Evolutionary conservation across 2,797 vertebrate genomes (phyloP), one percentile per base, ranked within the genome.

Genomic region (Limnodromus scolopaceus): DNA sequence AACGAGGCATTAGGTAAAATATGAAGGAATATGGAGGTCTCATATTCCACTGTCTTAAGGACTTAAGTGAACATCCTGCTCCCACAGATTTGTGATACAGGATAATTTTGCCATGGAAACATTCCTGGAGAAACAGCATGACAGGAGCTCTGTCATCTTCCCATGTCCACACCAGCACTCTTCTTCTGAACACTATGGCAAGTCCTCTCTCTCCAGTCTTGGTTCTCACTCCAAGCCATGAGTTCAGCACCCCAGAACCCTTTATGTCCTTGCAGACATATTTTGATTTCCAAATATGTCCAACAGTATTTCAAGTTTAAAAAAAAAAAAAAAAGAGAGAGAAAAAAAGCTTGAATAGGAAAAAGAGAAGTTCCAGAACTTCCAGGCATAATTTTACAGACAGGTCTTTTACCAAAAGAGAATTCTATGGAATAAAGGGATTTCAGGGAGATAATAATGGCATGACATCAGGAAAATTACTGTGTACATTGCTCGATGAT

Each of bases 401-500:
- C 38, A 92, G 27, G 18, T 48, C 19, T 78, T 61, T 55, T 27
- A 60, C 24, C 5, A 5, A 55, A 60, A 53, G 17, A 64, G 41
- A 93, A 91, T 71, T 5, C 45, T 15, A 64, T 0, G 13, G n/a
- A 81, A 75, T 39, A 69, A 88, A 89, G 54, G 9, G 28, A 69
- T 76, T 76, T 49, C 54, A 49, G 10, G 16, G 6, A 12, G 34
- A 68, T 71, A 61, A 65, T 38, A 81, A 51, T 2, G 34, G 30
- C 24, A 19, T 4, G 9, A 18, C 61, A 24, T 23, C 10, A 68
- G 32, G 20, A 65, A 72, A 84, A 86, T 24, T 38, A 65, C 28
- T 3, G 1, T 3, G 7, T 32, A 4, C 6, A 1, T 39, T 48
- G 70, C 32, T 65, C 0, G 0, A 8, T 32, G 36, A 65, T 24